Evolutionary conservation across 2,888 invertebrate species (phyloP).

Genomic region (Drosophila limbata): DNA sequence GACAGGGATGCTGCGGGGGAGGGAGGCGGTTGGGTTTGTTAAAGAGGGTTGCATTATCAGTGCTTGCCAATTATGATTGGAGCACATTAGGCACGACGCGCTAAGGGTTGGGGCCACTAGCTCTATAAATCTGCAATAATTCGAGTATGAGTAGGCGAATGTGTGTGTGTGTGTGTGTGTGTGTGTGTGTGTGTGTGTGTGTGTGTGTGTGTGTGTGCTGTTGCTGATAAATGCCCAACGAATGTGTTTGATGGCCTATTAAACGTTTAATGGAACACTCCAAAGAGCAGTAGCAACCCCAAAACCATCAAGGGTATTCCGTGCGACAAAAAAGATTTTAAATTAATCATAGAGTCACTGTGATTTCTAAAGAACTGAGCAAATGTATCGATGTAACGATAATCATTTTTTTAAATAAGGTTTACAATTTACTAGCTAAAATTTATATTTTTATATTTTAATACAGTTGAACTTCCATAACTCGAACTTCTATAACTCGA

Average conservation of each 20-base stretch:
- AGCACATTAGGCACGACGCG: slow-evolving; percentile 41
- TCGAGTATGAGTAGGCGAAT: slow-evolving; percentile 1
- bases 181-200: slow-evolving; percentile 20
- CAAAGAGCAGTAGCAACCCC: slow-evolving; percentile 3
- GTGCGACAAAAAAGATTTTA: background rate
- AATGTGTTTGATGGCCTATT: slow-evolving; percentile 73
- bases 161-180: slow-evolving; percentile 26
- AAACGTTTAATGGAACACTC: slow-evolving; percentile 62
- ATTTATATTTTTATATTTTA: background rate
- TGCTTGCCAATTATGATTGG: slow-evolving; percentile 75
- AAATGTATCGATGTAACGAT: background rate
- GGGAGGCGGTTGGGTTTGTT: background rate
- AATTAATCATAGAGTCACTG: background rate
- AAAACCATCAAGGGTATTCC: slow-evolving; percentile 8
- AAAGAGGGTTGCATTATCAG: slow-evolving; percentile 67
- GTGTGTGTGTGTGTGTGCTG: slow-evolving; percentile 15
- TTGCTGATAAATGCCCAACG: slow-evolving; percentile 50
- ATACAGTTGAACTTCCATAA: no score
- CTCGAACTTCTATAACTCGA: no score
- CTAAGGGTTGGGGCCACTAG: slow-evolving; percentile 3
- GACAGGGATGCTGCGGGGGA: background rate
- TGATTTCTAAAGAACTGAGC: background rate
- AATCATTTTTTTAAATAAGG: background rate
- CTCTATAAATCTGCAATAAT: slow-evolving; percentile 22
- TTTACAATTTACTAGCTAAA: background rate